phyloP scores from a whole-genome alignment of 2,888 invertebrate species.

The Lathronympha strigana region DNA sequence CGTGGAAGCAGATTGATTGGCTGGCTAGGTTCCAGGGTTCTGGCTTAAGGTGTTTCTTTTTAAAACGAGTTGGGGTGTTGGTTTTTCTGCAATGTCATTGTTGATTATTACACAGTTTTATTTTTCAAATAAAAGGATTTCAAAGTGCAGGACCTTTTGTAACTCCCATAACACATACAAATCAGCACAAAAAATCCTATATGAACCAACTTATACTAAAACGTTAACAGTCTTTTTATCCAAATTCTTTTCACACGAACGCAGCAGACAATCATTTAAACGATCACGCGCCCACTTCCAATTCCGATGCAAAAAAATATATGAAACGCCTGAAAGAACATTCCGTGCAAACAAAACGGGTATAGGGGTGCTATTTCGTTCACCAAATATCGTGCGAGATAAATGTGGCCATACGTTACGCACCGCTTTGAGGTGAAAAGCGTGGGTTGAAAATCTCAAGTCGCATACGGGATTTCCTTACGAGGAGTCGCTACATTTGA shows the following conservation, averaged over 20 bases:
- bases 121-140: not conserved
- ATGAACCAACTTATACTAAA: constrained; percentile 7
- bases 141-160: too few relatives aligned
- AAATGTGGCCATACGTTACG: constrained; percentile 65
- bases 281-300: constrained; percentile 34
- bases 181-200: not conserved
- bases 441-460: constrained; percentile 50
- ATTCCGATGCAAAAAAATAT: constrained; percentile 40
- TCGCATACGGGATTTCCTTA: constrained; percentile 53
- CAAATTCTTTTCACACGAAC: constrained; percentile 36
- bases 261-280: constrained; percentile 39
- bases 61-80: not conserved
- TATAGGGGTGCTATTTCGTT: constrained; percentile 35
- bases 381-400: constrained; percentile 49
- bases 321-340: constrained; percentile 36
- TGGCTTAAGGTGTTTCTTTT: constrained; percentile 12
- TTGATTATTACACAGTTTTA: not conserved
- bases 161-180: not conserved
- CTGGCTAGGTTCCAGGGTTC: constrained; percentile 8
- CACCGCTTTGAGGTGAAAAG: constrained; percentile 61
- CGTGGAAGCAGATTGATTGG: constrained; percentile 45
- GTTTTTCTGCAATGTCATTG: not conserved
- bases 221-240: constrained; percentile 17
- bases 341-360: constrained; percentile 40
- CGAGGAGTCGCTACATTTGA: constrained; percentile 67